Conservation (phyloP, 2,113 vertebrate species). For the Octodon degus region DNA sequence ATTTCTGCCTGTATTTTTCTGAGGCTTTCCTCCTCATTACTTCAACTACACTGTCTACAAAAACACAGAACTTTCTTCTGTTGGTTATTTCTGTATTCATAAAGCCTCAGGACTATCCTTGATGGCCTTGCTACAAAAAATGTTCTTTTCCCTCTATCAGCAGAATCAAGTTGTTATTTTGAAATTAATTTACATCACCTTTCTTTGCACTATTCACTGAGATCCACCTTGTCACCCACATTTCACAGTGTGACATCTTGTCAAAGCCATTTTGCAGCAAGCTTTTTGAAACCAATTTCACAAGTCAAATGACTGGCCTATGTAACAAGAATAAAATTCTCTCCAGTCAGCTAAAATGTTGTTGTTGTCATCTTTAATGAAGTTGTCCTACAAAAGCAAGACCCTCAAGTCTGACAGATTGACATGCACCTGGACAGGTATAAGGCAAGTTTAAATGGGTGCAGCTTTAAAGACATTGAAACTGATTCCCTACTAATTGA, state of each 20-base stretch:
- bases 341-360: constrained; percentile 73
- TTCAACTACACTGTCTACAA: constrained; percentile 45
- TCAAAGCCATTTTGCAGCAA: constrained; percentile 74
- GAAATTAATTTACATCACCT: constrained; percentile 75
- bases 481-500: constrained; percentile 1
- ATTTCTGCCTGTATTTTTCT: constrained; percentile 47
- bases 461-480: constrained; percentile 41
- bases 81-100: constrained; percentile 30
- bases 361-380: constrained; percentile 72
- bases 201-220: constrained; percentile 63
- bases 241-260: constrained; percentile 77
- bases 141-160: constrained; percentile 72
- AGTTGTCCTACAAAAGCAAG: constrained; percentile 34
- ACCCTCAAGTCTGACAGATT: neutral
- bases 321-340: constrained; percentile 74
- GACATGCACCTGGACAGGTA: neutral
- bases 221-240: constrained; percentile 71
- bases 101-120: constrained; percentile 43
- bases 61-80: constrained; percentile 49
- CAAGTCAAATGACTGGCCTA: constrained; percentile 70
- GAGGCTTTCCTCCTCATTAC: constrained; percentile 51
- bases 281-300: constrained; percentile 70
- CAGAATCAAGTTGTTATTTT: constrained; percentile 79
- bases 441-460: neutral
- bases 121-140: constrained; percentile 39